These are phyloP conservation scores for Lepidonotus clava DNA, from an alignment of 2,888 invertebrate species.

Conservation along the genomic window DNA sequence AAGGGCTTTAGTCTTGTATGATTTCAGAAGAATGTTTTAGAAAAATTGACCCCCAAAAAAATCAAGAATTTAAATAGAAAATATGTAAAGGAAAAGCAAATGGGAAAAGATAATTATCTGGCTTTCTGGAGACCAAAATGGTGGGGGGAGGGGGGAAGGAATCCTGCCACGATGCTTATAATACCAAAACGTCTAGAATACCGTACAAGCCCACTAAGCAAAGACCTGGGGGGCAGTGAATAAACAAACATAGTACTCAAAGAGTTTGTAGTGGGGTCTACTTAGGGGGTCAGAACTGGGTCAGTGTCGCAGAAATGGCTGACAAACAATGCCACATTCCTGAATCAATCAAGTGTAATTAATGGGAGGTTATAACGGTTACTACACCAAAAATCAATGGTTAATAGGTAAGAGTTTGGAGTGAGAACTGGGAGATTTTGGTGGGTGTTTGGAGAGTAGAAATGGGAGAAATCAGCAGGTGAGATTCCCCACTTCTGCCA, in stretches of 20 bases:
- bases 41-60: too few relatives aligned
- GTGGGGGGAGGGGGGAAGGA: too few relatives aligned
- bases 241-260: conserved; percentile 6
- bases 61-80: too few relatives aligned
- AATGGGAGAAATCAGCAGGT: conserved; percentile 12
- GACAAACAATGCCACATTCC: conserved; percentile 2
- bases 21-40: too few relatives aligned
- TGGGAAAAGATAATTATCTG: too few relatives aligned
- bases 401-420: not conserved
- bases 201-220: not conserved
- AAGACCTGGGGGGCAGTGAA: not conserved
- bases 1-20: too few relatives aligned
- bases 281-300: not conserved
- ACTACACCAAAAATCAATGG: not conserved
- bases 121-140: too few relatives aligned
- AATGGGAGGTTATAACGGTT: not conserved
- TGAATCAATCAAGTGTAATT: conserved; percentile 4
- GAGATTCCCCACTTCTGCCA: not conserved
- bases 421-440: not conserved
- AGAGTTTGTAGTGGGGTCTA: not conserved
- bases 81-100: too few relatives aligned
- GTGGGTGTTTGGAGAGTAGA: not conserved
- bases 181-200: too few relatives aligned
- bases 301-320: not conserved
- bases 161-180: too few relatives aligned